These are phyloP conservation scores for Drepana falcataria DNA, from an alignment of 2,888 invertebrate species.

Conservation along the genomic window DNA sequence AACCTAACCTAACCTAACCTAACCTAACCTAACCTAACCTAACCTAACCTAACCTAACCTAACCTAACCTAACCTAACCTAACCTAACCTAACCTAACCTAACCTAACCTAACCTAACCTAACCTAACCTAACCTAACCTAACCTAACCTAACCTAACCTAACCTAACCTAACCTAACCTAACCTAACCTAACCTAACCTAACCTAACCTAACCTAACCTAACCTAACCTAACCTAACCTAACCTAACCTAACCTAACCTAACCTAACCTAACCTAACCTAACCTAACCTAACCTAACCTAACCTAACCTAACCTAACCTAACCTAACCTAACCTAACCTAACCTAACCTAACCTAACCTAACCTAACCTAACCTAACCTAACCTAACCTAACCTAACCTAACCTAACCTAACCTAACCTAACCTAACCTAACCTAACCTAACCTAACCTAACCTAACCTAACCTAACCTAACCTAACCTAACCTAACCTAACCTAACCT, in stretches of 20 bases:
- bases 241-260: conserved; percentile 4
- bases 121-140: conserved; percentile 4
- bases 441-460: conserved; percentile 4
- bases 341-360: conserved; percentile 4
- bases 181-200: conserved; percentile 1
- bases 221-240: conserved; percentile 4
- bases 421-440: conserved; percentile 4
- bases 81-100: conserved; percentile 1
- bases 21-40: conserved; percentile 4
- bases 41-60: conserved; percentile 4
- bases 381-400: conserved; percentile 1
- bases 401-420: conserved; percentile 4
- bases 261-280: conserved; percentile 2
- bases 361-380: conserved; percentile 2
- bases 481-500: conserved; percentile 1
- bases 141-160: conserved; percentile 4
- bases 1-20: conserved; percentile 3
- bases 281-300: conserved; percentile 1
- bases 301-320: conserved; percentile 4
- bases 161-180: conserved; percentile 2
- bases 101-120: conserved; percentile 3
- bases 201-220: conserved; percentile 4
- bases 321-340: conserved; percentile 4
- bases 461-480: conserved; percentile 2
- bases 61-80: conserved; percentile 2